Base-by-base conservation (phyloP, 2,797 vertebrate species). In the Etheostoma perlongum region DNA sequence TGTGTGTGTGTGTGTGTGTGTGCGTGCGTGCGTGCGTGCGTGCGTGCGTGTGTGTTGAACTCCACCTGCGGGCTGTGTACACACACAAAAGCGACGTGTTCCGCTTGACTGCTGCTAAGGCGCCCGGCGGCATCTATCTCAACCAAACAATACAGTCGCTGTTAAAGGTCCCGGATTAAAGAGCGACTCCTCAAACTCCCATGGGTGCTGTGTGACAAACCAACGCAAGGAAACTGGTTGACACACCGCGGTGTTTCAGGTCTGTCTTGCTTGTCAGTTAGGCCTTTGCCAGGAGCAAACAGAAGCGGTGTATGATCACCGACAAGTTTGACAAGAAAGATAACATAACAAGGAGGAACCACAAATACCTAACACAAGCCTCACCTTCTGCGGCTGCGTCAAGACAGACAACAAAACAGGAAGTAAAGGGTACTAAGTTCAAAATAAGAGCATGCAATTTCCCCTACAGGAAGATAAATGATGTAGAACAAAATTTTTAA, bases 61-160 rank as follows among this genome's bases (percentile, higher is more conserved):
- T 92, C 93, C 91, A 93, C 93, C 91, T 93, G 91, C 91, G 71
- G 90, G 85, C 85, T 93, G 89, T 90, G 86, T 91, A 89, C 84
- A 90, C 90, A 90, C 88, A 94, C 91, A 93, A 90, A 90, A 90
- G 92, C 87, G 84, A 88, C 84, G 84, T 88, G 92, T 93, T 92
- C 92, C 92, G 92, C 91, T 90, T 89, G 92, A 90, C 92, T 94
- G 92, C 92, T 92, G 90, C 89, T 92, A 81, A 92, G 88, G 89
- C 85, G 73, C 84, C 91, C 76, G 64, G 88, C 90, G 85, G 92
- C 91, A 89, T 93, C 85, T 89, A 84, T 86, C 91, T 87, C 72
- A 83, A 78, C 86, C 86, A 78, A 91, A 93, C 92, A 92, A 94
- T 92, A 82, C 87, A 80, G 85, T 58, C 72, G 64, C 88, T 88